These are phyloP conservation scores for Octomys mimax DNA, from an alignment of 2,797 vertebrate genomes.

Conservation along the genomic window DNA sequence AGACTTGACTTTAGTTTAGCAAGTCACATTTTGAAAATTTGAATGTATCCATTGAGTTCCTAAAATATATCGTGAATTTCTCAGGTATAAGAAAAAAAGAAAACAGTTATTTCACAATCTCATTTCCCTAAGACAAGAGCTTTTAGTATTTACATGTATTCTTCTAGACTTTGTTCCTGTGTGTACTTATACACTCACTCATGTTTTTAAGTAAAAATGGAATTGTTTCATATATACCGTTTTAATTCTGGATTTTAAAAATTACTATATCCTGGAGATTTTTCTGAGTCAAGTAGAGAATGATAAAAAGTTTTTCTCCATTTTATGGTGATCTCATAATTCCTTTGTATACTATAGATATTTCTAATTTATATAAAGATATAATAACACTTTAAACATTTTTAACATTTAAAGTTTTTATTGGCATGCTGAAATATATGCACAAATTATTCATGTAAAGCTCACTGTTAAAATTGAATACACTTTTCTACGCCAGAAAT, in stretches of 20 bases:
- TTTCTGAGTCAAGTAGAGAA: conserved; percentile 33
- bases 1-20: conserved; percentile 60
- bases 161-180: conserved; percentile 36
- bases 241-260: conserved; percentile 67
- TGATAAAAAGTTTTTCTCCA: not conserved
- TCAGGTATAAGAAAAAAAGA: conserved; percentile 48
- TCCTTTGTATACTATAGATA: conserved; percentile 4
- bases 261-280: not conserved
- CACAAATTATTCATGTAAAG: not conserved
- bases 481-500: not conserved
- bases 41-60: conserved; percentile 67
- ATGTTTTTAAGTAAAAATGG: conserved; percentile 47
- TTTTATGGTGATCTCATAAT: not conserved
- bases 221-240: not conserved
- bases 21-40: conserved; percentile 66
- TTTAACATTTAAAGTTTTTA: not conserved
- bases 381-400: not conserved
- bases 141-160: conserved; percentile 46
- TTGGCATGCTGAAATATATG: not conserved
- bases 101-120: conserved; percentile 13
- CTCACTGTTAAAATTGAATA: not conserved
- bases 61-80: conserved; percentile 67
- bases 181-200: not conserved
- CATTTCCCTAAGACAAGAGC: not conserved
- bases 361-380: conserved; percentile 54